phyloP scores from a whole-genome alignment of 2,888 invertebrate species.

The Sinopyrophorus schimmeli region DNA sequence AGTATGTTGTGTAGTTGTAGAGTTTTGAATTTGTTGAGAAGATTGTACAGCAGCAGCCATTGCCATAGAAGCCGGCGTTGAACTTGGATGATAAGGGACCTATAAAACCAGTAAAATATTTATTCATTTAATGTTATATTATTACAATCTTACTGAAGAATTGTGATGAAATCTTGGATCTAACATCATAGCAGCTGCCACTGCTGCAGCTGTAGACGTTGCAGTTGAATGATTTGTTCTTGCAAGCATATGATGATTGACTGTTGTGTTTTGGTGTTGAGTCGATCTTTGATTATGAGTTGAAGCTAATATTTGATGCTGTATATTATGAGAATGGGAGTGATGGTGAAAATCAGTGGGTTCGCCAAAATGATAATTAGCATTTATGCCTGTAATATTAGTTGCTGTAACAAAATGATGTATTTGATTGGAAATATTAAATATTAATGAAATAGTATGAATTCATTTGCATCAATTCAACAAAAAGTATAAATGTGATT shows the following conservation, averaged over 20 bases:
- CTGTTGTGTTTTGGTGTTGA: constrained; percentile 49
- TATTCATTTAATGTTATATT: background rate
- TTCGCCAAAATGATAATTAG: constrained; percentile 53
- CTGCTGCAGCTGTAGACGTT: constrained; percentile 55
- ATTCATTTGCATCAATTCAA: too few relatives aligned
- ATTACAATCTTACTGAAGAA: constrained; percentile 47
- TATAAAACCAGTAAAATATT: too few relatives aligned
- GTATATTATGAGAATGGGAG: constrained; percentile 51
- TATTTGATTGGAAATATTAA: too few relatives aligned
- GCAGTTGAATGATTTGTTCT: constrained; percentile 51
- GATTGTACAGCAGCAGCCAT: constrained; percentile 54
- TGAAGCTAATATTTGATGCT: constrained; percentile 51
- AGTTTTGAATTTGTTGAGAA: constrained; percentile 53
- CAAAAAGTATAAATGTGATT: too few relatives aligned
- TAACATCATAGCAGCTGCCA: constrained; percentile 58
- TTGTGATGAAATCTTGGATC: constrained; percentile 57
- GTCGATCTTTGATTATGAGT: constrained; percentile 47
- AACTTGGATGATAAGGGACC: constrained; percentile 55
- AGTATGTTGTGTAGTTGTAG: constrained; percentile 48
- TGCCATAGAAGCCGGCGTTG: constrained; percentile 55
- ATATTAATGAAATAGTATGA: too few relatives aligned
- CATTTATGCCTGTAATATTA: constrained; percentile 46
- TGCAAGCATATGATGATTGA: constrained; percentile 52
- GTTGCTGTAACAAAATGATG: constrained; percentile 33
- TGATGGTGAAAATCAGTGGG: constrained; percentile 53